phyloP scores from a whole-genome alignment of 2,113 vertebrate species.

The Bolborhynchus lineola region DNA sequence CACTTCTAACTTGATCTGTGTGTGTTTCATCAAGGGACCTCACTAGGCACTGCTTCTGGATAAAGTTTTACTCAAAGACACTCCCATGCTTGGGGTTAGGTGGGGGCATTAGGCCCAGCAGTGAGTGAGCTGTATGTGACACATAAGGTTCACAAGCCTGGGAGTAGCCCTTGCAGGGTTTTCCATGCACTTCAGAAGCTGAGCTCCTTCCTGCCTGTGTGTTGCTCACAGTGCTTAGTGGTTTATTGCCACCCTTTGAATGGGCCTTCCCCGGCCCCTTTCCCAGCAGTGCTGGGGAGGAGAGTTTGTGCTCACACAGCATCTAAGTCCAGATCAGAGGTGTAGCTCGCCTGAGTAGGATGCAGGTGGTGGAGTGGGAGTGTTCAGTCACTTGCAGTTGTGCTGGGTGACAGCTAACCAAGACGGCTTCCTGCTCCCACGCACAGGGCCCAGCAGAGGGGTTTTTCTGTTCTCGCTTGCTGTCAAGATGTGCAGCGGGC shows the following conservation, averaged over 20 bases:
- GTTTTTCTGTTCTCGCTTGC: not conserved
- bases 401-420: constrained; percentile 27
- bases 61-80: not conserved
- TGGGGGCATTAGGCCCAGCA: not conserved
- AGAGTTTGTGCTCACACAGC: not conserved
- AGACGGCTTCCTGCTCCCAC: constrained; percentile 60
- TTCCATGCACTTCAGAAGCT: not conserved
- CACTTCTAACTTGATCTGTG: not conserved
- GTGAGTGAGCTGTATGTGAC: not conserved
- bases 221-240: not conserved
- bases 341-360: not conserved
- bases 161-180: not conserved
- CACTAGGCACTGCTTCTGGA: not conserved
- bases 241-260: not conserved
- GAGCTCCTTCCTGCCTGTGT: not conserved
- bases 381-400: not conserved
- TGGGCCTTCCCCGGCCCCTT: not conserved
- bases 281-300: not conserved
- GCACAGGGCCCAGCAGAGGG: not conserved
- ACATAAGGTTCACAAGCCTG: not conserved
- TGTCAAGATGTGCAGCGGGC: not conserved
- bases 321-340: constrained; percentile 10
- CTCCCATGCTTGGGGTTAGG: not conserved
- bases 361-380: constrained; percentile 50
- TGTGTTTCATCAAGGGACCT: not conserved